Percentiles rank a stretch among this genome's conserved stretches.
These are phyloP conservation scores for Circaetus cinerascens DNA, from an alignment of 2,113 vertebrate genomes.

Conservation along the genomic window DNA sequence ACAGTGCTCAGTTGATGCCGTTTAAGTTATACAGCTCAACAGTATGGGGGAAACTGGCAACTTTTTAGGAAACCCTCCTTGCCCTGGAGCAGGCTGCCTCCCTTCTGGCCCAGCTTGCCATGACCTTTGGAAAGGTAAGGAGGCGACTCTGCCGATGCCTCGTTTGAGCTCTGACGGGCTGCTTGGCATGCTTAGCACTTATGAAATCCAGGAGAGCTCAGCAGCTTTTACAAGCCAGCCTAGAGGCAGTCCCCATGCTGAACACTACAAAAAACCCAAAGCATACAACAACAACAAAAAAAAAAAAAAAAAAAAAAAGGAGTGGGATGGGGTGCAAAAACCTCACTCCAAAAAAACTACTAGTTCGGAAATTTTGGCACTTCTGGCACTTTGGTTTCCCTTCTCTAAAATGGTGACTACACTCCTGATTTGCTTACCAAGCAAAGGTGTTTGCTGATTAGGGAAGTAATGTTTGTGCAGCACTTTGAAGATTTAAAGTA, in stretches of 20 bases:
- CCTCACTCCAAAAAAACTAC: not conserved
- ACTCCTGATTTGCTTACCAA: slow-evolving; percentile 17
- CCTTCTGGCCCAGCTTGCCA: not conserved
- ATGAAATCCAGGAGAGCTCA: not conserved
- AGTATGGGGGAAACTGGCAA: not conserved
- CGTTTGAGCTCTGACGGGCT: not conserved
- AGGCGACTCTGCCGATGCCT: not conserved
- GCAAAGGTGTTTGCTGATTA: slow-evolving; percentile 44
- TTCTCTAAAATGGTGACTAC: not conserved
- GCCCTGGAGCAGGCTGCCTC: not conserved
- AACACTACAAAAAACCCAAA: not conserved
- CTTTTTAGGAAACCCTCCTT: not conserved
- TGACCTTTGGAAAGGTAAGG: not conserved
- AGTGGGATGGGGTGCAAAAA: too few species aligned
- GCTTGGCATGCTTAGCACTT: not conserved
- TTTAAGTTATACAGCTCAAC: not conserved
- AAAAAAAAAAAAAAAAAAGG: too few species aligned
- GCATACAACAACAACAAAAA: not conserved
- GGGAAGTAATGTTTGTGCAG: slow-evolving; percentile 32
- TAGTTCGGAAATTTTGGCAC: not conserved
- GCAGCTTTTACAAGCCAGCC: not conserved
- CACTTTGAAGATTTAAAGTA: slow-evolving; percentile 47
- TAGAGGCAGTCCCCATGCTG: not conserved
- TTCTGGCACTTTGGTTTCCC: not conserved
- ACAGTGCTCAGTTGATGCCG: not conserved